Base-by-base conservation (phyloP, 2,797 vertebrate species). In the Philypnodon macrostomus region DNA sequence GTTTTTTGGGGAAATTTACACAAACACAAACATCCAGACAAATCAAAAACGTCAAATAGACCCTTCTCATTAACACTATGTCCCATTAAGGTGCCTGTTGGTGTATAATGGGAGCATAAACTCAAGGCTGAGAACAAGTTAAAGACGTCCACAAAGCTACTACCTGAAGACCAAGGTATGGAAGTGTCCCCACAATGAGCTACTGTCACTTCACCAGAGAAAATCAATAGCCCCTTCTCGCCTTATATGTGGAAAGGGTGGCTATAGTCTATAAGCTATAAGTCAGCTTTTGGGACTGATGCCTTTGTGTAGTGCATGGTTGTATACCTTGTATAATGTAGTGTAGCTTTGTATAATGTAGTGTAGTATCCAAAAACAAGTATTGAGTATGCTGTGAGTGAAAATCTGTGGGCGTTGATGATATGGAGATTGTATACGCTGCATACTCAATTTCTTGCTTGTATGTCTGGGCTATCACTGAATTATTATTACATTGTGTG, bases 211-310 rank as follows among this genome's bases (percentile, higher is more conserved):
- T 50, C 41, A 2, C 12, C 3, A 26, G 32, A 33, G 3, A 24
- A 47, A 61, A 73, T 79, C 75, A 68, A 58, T 75, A 71, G 61
- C 14, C 27, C n/a, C 48, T 12, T 29, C 50, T 13, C 23, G 44
- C 35, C 50, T 41, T 29, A 21, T 34, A 34, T 31, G 8, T 23
- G 26, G 58, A 33, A 37, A 38, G 11, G 29, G 26, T 23, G n/a
- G 16, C 27, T 48, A 35, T 39, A 44, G 37, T 50, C 54, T 50
- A 23, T 29, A 17, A 26, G 15, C 2, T 7, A 19, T 19, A 55
- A 33, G 19, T 11, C 11, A 10, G 53, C 1, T 1, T 32, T 18
- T 18, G 42, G 16, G 26, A 21, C 2, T 10, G 1, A 10, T 56
- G 29, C 27, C 13, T 14, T 27, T 37, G 17, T 48, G 11, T 37